These are phyloP conservation scores for Peribatodes rhomboidaria DNA, from an alignment of 2,888 invertebrate species.

Conservation along the genomic window DNA sequence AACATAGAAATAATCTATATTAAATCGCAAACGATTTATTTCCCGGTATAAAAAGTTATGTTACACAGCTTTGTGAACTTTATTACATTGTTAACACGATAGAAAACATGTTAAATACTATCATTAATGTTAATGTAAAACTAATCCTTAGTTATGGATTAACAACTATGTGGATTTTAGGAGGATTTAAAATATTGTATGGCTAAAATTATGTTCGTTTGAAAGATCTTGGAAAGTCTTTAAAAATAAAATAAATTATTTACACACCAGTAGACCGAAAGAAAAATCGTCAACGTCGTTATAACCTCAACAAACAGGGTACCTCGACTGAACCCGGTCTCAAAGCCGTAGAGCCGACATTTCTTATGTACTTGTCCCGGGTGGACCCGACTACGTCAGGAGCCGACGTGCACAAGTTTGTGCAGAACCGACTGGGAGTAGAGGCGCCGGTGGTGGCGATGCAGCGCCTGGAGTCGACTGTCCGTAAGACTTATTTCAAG, in stretches of 20 bases:
- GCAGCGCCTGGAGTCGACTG: too few relatives aligned
- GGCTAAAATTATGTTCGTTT: constrained; percentile 1
- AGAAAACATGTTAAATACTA: constrained; percentile 15
- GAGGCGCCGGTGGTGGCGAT: too few relatives aligned
- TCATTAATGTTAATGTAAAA: constrained; percentile 15
- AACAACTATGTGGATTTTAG: constrained; percentile 7
- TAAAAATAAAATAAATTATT: background rate
- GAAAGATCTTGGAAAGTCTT: background rate
- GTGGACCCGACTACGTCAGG: too few relatives aligned
- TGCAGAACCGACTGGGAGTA: too few relatives aligned
- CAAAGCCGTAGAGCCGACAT: too few relatives aligned
- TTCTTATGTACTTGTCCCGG: too few relatives aligned
- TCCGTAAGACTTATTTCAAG: too few relatives aligned
- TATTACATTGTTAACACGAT: constrained; percentile 22
- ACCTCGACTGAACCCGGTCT: too few relatives aligned
- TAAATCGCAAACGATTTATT: background rate
- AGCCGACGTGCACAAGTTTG: too few relatives aligned
- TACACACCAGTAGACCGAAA: too few relatives aligned
- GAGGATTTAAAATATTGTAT: constrained; percentile 1
- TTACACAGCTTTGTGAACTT: constrained; percentile 14
- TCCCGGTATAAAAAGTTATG: constrained; percentile 13
- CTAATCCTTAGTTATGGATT: constrained; percentile 26
- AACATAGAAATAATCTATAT: background rate
- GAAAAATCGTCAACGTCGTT: too few relatives aligned
- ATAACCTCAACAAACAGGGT: too few relatives aligned